Percentiles rank a stretch among this genome's conserved stretches.
Conservation (phyloP, 2,113 vertebrate genomes). For the Mustela nigripes region DNA sequence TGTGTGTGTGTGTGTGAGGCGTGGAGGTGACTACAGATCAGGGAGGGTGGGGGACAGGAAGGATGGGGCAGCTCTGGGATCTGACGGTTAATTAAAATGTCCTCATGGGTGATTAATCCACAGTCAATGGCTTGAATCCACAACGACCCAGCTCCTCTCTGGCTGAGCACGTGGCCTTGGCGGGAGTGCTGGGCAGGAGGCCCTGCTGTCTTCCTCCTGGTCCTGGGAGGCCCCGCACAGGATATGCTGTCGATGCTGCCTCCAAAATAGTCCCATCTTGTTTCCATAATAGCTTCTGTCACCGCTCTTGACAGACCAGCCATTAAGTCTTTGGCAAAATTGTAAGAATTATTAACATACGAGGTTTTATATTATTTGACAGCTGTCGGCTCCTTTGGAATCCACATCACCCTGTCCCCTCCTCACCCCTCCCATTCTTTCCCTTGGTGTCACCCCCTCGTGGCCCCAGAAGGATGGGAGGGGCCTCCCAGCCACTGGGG, state of each 20-base stretch:
- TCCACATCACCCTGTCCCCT: constrained; percentile 8
- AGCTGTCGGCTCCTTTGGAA: constrained; percentile 76
- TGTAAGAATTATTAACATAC: constrained; percentile 78
- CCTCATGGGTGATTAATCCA: constrained; percentile 67
- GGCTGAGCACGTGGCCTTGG: not conserved
- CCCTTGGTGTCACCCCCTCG: not conserved
- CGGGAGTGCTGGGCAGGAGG: not conserved
- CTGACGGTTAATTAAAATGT: constrained; percentile 75
- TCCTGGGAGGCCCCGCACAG: not conserved
- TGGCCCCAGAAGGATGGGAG: not conserved
- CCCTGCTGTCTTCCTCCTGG: constrained; percentile 30
- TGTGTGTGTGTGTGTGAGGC: not conserved
- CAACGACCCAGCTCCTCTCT: constrained; percentile 49
- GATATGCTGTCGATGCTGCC: not conserved
- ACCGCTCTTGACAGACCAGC: constrained; percentile 79
- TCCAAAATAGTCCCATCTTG: constrained; percentile 69
- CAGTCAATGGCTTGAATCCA: not conserved
- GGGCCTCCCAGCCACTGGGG: not conserved
- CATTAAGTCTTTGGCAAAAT: constrained; percentile 80
- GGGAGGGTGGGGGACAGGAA: not conserved
- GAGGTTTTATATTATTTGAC: constrained; percentile 74
- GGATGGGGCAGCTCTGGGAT: not conserved
- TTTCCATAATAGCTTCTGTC: constrained; percentile 79
- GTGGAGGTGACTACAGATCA: not conserved
- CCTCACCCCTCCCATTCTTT: not conserved